Conservation (phyloP, 2,797 vertebrate genomes). For the Acestrorhynchus altus region DNA sequence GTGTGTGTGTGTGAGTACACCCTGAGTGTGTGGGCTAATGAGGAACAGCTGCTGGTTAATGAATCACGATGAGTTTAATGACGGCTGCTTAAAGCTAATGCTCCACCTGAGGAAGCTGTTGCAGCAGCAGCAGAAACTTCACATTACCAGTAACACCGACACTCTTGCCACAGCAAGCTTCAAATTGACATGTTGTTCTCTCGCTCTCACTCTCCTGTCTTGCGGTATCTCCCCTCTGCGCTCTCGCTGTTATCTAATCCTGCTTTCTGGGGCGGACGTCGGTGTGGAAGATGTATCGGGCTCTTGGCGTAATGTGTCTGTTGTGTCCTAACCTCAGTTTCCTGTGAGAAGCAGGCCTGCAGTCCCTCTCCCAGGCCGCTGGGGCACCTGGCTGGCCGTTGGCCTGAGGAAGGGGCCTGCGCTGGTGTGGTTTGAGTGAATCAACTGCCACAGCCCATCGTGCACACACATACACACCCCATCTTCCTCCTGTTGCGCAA, state of each 20-base stretch:
- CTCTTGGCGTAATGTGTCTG: constrained; percentile 51
- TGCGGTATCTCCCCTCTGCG: constrained; percentile 35
- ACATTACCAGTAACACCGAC: background rate
- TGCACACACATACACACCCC: constrained; percentile 60
- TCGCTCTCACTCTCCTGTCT: constrained; percentile 59
- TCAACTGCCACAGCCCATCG: constrained; percentile 55
- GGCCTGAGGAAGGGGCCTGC: constrained; percentile 60
- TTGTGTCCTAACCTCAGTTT: constrained; percentile 68
- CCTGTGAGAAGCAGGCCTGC: constrained; percentile 67
- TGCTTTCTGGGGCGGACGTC: constrained; percentile 52
- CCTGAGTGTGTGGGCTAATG: constrained; percentile 59
- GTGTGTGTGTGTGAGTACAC: constrained; percentile 22
- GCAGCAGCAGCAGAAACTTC: constrained; percentile 11
- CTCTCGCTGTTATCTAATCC: constrained; percentile 57
- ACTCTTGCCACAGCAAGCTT: constrained; percentile 51
- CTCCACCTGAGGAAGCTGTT: constrained; percentile 55
- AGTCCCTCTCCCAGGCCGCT: constrained; percentile 41
- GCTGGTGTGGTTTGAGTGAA: constrained; percentile 58
- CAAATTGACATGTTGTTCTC: constrained; percentile 55
- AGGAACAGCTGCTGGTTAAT: constrained; percentile 69
- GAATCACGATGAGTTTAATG: constrained; percentile 70
- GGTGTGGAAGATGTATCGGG: constrained; percentile 43
- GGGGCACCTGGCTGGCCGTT: constrained; percentile 60
- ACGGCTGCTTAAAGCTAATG: constrained; percentile 60
- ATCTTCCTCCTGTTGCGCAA: constrained; percentile 74